Evolutionary conservation across 2,888 invertebrate species (phyloP).

Genomic region (Sminthurinus aureus): DNA sequence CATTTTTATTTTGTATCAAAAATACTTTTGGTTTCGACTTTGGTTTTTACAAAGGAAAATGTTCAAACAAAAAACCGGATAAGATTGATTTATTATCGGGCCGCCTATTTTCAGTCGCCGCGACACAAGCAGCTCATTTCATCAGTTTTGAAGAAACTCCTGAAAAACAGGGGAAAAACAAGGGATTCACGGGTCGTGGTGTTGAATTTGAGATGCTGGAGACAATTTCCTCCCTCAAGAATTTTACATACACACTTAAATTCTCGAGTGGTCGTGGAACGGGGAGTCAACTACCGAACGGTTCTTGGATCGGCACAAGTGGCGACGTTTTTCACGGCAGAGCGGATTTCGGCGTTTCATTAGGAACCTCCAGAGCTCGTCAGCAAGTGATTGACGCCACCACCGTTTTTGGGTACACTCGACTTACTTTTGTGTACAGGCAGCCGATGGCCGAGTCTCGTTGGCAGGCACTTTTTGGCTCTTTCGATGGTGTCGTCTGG

Average conservation of each 20-base stretch:
- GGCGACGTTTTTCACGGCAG: slow-evolving; percentile 40
- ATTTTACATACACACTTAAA: slow-evolving; percentile 37
- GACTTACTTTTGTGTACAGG: slow-evolving; percentile 44
- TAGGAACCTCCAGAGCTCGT: slow-evolving; percentile 36
- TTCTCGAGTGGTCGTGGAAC: slow-evolving; percentile 42
- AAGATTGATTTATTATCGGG: neutral
- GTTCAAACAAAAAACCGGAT: neutral
- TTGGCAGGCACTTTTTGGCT: slow-evolving; percentile 46
- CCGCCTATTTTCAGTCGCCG: slow-evolving; percentile 21
- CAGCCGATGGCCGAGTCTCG: slow-evolving; percentile 29
- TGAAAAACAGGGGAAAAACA: neutral
- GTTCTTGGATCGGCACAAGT: slow-evolving; percentile 41
- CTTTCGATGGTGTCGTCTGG: slow-evolving; percentile 36
- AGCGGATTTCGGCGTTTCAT: slow-evolving; percentile 39
- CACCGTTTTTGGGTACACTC: slow-evolving; percentile 42
- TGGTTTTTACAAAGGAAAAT: neutral
- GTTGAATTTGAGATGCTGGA: slow-evolving; percentile 44
- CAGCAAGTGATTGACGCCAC: slow-evolving; percentile 40
- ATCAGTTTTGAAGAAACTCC: slow-evolving; percentile 27
- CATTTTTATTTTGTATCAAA: neutral
- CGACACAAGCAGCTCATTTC: slow-evolving; percentile 41
- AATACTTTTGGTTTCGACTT: neutral
- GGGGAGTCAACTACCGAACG: slow-evolving; percentile 38
- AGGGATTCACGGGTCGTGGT: slow-evolving; percentile 29
- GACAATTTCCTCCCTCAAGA: neutral